Base-by-base conservation (phyloP, 2,888 invertebrate species). In the Drosophila colorata region DNA sequence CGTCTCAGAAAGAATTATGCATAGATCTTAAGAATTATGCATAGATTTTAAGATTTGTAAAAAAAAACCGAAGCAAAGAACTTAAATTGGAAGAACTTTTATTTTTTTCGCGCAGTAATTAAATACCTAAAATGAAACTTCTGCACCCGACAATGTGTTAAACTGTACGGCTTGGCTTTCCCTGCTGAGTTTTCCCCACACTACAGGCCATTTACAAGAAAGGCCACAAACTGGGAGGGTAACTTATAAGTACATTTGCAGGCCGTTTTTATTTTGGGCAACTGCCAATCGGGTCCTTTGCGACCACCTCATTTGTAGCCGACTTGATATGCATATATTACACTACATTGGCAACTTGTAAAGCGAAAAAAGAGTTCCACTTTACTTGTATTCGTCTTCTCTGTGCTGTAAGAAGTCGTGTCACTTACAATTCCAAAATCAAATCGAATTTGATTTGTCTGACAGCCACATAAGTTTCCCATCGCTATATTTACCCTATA, bases 371-470 rank as follows among this genome's bases (percentile, higher is more conserved):
- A 53, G 23, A 69, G 58, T 31, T 53, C 35, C 9, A 43, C 38
- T 58, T 40, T 44, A 53, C 28, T 60, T 46, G 37, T 52, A 47
- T 57, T 38, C 20, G 18, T 31, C 48, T 20, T 44, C 28, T 25
- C 31, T 20, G 47, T 38, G 66, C 35, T 48, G 55, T 38, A 38
- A 18, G 16, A 25, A 40, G 37, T 18, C 18, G 35, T 55, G 9
- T 25, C 13, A 31, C 8, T 14, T n/a, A 25, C 13, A 18, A 33
- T 11, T n/a, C 8, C 18, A 33, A 41, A 38, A 59, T 59, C 52
- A 43, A 59, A 64, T 83, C 69, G 64, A 68, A 65, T n/a, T n/a
- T n/a, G n/a, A n/a, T n/a, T n/a, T n/a, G 69, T 48, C 61, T 65
- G 65, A 64, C 80, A 66, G 47, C 9, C 53, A 48, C 48, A 47